phyloP scores from a whole-genome alignment of 2,888 invertebrate species.

The Antheraea assamensis region DNA sequence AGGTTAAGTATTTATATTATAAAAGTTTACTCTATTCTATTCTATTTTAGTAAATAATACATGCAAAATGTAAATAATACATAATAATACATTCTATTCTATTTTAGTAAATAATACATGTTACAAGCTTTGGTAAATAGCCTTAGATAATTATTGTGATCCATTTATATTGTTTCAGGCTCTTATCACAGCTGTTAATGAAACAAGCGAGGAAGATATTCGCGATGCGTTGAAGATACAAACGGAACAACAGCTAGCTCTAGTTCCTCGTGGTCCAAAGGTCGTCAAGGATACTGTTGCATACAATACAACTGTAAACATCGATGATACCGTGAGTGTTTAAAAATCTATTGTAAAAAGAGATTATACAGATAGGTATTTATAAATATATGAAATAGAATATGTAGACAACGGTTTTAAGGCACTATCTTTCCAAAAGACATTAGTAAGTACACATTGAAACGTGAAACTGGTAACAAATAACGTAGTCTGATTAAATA shows the following conservation, averaged over 20 bases:
- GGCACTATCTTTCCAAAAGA: too few relatives aligned
- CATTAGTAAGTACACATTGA: too few relatives aligned
- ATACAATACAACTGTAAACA: slow-evolving; percentile 91
- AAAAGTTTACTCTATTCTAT: background rate
- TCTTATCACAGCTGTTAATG: slow-evolving; percentile 86
- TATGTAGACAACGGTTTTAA: too few relatives aligned
- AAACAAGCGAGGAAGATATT: slow-evolving; percentile 83
- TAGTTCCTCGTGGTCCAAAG: slow-evolving; percentile 86
- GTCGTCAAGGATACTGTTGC: slow-evolving; percentile 89
- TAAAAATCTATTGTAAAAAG: background rate
- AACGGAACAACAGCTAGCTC: slow-evolving; percentile 82
- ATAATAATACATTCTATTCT: too few relatives aligned
- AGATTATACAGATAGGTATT: background rate
- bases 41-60: too few relatives aligned
- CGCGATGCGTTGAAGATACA: slow-evolving; percentile 86
- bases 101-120: background rate
- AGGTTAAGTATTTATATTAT: background rate
- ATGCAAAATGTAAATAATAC: too few relatives aligned
- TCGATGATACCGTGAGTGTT: slow-evolving; percentile 87
- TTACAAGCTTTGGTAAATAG: background rate
- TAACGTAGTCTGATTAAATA: background rate
- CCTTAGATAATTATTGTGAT: background rate
- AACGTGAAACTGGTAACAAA: too few relatives aligned
- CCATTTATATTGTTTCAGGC: slow-evolving; percentile 82
- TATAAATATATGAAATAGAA: background rate